phyloP scores from a whole-genome alignment of 1,140 invertebrate species.

The Neodiprion lecontei region DNA sequence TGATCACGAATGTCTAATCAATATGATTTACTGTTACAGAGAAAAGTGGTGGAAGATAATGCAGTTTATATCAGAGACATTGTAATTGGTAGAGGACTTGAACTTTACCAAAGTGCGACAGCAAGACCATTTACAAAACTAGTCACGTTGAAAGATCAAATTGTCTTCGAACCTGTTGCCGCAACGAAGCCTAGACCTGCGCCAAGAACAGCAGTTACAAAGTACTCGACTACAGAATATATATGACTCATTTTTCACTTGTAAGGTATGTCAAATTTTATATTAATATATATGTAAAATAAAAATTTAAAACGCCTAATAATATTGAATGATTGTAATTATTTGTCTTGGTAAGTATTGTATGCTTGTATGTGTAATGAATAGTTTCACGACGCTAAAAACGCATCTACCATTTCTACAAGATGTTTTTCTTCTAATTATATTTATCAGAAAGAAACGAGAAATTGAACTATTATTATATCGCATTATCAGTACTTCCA shows the following conservation, averaged over 20 bases:
- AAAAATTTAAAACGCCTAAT: not conserved
- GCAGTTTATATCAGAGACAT: conserved; percentile 49
- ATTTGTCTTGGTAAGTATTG: too few relatives aligned
- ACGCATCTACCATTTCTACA: too few relatives aligned
- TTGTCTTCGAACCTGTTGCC: conserved; percentile 40
- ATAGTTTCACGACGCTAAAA: too few relatives aligned
- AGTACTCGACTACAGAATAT: conserved; percentile 54
- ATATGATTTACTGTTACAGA: conserved; percentile 39
- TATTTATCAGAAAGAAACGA: too few relatives aligned
- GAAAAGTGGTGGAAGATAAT: conserved; percentile 52
- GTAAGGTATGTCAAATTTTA: not conserved
- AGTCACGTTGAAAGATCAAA: conserved; percentile 47
- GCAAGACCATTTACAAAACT: conserved; percentile 50
- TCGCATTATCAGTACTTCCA: too few relatives aligned
- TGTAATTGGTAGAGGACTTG: conserved; percentile 48
- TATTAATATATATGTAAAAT: not conserved
- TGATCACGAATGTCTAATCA: not conserved
- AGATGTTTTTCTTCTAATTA: too few relatives aligned
- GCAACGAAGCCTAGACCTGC: conserved; percentile 44
- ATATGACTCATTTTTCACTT: not conserved
- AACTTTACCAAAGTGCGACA: conserved; percentile 53
- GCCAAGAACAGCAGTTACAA: conserved; percentile 49
- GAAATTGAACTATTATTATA: too few relatives aligned
- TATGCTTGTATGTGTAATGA: too few relatives aligned
- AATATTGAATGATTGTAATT: not conserved